Base-by-base conservation (phyloP, 2,797 vertebrate genomes). In the Eremophila alpestris region DNA sequence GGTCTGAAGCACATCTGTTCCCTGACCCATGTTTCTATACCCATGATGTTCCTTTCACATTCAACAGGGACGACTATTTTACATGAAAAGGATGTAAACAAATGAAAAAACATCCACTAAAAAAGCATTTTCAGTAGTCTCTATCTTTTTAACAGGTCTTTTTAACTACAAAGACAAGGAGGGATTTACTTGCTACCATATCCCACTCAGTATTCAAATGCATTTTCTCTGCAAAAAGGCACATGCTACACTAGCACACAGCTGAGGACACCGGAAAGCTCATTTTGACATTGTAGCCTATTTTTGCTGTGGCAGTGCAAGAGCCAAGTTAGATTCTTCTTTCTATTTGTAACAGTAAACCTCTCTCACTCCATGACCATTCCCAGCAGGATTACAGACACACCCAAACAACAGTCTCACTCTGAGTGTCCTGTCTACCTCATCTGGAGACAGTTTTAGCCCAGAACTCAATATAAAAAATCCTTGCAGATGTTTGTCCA, bases 391-490 rank as follows among this genome's bases (percentile, higher is more conserved):
- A 86, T 70, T 26, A 83, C 23, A 74, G 63, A 73, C 19, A 60
- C 19, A 48, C 7, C 19, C 1, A 4, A 45, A 18, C 0, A 41
- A 26, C 1, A 0, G 10, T 52, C 55, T 86, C 60, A 51, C 34
- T 48, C 48, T 12, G 29, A 82, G 18, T 40, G 32, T 40, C 40
- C 69, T 20, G 82, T 59, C 36, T 83, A 10, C 10, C 34, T 75
- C 55, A 58, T 56, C 19, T 43, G 40, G 56, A 79, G 34, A 74
- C 7, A 62, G 48, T 69, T 82, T 81, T 70, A 87, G 38, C 30
- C 29, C 36, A 63, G 45, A 58, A 32, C 4, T 5, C 64, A 43
- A 58, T 17, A 76, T 1, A 55, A 64, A 74, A 38, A 73, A 65
- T 51, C 30, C 43, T 75, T 62, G 46, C 34, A 52, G 41, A 40